Evolutionary conservation across 2,797 vertebrate genomes (phyloP).

Genomic region (Fringilla coelebs): DNA sequence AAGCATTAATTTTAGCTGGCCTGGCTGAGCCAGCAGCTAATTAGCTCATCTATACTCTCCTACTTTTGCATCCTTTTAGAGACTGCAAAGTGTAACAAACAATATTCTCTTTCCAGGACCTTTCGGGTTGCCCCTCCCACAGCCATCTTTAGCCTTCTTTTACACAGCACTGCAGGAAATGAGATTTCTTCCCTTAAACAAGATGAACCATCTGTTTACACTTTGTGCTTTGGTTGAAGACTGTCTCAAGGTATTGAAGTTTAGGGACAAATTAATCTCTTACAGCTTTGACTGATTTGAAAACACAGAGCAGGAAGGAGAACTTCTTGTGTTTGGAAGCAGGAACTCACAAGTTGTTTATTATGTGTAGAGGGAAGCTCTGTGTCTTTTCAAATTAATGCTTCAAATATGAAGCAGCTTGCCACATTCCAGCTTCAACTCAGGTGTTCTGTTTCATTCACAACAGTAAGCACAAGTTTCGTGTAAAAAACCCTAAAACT

Average conservation of each 20-base stretch:
- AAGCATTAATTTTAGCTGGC: neutral
- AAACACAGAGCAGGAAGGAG: slow-evolving; percentile 38
- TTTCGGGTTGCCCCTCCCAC: neutral
- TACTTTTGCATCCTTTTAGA: neutral
- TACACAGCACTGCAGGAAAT: neutral
- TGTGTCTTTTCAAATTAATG: slow-evolving; percentile 2
- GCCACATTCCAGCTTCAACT: neutral
- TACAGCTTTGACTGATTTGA: neutral
- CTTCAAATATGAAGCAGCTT: neutral
- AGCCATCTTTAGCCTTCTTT: neutral
- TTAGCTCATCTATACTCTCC: neutral
- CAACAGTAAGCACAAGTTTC: neutral
- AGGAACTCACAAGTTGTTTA: neutral
- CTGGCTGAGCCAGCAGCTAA: neutral
- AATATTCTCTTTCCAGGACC: neutral
- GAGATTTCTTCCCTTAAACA: neutral
- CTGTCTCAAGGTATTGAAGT: neutral
- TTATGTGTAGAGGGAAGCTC: neutral
- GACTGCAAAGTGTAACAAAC: neutral
- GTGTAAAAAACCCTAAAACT: neutral
- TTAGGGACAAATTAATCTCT: neutral
- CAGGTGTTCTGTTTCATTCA: neutral
- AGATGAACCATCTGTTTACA: neutral
- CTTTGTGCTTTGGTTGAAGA: neutral
- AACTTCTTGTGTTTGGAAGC: slow-evolving; percentile 1